Percentiles rank a stretch among this genome's conserved stretches.
Conservation (phyloP, 2,797 vertebrate species). For the Melanotaenia pygmaea region DNA sequence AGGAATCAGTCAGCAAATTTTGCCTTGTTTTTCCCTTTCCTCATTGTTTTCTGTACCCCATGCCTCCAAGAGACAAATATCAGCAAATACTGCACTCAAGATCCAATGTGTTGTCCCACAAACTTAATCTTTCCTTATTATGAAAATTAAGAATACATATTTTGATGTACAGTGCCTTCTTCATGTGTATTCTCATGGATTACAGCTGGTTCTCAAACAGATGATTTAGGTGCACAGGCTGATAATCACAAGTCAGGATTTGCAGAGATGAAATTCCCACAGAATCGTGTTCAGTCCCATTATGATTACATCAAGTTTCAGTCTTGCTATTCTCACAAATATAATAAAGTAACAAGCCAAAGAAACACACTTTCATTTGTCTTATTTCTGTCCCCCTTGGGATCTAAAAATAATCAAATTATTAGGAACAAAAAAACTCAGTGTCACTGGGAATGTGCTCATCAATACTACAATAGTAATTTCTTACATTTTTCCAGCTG, state of each 20-base stretch:
- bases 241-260: not conserved
- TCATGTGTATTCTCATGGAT: not conserved
- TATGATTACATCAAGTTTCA: not conserved
- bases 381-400: conserved; percentile 2
- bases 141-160: no score
- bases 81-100: no score
- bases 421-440: conserved; percentile 10
- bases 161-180: no score
- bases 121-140: no score
- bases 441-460: not conserved
- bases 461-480: no score
- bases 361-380: not conserved
- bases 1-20: not conserved
- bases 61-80: no score
- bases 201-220: not conserved
- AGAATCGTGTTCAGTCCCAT: no score
- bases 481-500: no score
- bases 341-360: conserved; percentile 20
- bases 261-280: not conserved
- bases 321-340: conserved; percentile 6
- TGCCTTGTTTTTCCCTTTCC: no score
- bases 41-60: no score
- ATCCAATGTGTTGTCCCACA: no score
- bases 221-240: not conserved
- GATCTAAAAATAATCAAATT: conserved; percentile 17